phyloP scores from a whole-genome alignment of 2,888 invertebrate genomes.

The Dynastes grantii region DNA sequence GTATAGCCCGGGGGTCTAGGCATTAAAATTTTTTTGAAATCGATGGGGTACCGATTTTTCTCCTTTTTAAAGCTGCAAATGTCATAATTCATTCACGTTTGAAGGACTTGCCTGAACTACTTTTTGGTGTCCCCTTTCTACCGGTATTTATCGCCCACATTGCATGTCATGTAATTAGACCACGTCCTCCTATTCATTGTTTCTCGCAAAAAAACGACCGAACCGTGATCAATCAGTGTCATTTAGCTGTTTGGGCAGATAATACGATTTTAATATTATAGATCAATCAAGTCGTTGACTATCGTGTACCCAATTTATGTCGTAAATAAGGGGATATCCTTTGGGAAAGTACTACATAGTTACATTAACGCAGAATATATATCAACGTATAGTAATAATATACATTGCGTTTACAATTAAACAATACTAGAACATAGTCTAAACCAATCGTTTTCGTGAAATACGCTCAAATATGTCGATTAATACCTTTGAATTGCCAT shows the following conservation, averaged over 20 bases:
- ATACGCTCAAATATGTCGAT: too few relatives aligned
- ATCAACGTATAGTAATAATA: not conserved
- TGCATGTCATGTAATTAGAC: not conserved
- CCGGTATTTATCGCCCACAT: not conserved
- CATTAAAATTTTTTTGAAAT: too few relatives aligned
- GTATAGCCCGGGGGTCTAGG: too few relatives aligned
- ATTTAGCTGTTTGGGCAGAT: not conserved
- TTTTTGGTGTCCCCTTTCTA: too few relatives aligned
- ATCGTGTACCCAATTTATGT: not conserved
- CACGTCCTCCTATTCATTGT: not conserved
- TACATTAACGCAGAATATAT: not conserved
- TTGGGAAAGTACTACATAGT: not conserved
- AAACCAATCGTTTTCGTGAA: too few relatives aligned
- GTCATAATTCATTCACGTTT: too few relatives aligned
- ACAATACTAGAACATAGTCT: too few relatives aligned
- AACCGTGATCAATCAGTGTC: not conserved
- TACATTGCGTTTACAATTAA: not conserved
- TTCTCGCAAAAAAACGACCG: not conserved
- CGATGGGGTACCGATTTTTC: too few relatives aligned
- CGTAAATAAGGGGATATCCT: not conserved
- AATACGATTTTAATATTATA: conserved; percentile 11
- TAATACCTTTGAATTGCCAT: too few relatives aligned
- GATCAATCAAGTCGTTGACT: not conserved
- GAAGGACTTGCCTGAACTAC: too few relatives aligned
- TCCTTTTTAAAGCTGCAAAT: too few relatives aligned